A percentile compares a stretch with the other conserved stretches of the same genome.
These are phyloP conservation scores for Hirtodrosophila histrioides DNA, from an alignment of 2,888 invertebrate species.

Conservation along the genomic window DNA sequence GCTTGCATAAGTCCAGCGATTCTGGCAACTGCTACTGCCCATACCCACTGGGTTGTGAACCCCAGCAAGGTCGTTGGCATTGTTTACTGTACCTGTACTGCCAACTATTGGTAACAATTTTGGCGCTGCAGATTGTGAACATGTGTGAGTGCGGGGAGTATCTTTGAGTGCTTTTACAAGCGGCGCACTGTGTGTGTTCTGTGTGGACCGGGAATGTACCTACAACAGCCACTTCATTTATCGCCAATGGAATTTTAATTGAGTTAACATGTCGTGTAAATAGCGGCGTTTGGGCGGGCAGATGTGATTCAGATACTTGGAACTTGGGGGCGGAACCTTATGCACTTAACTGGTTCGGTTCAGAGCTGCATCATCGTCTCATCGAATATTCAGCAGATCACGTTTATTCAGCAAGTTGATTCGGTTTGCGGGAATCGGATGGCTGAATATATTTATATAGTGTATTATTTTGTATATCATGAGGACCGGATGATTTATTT, in stretches of 20 bases:
- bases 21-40: conserved; percentile 4
- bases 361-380: too few relatives aligned
- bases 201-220: conserved; percentile 36
- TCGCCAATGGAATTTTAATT: conserved; percentile 65
- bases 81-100: neutral
- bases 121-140: conserved; percentile 55
- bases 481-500: too few relatives aligned
- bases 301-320: conserved; percentile 37
- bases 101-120: conserved; percentile 56
- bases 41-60: conserved; percentile 3
- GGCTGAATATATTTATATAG: too few relatives aligned
- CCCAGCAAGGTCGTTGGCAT: conserved; percentile 63
- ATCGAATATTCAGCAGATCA: too few relatives aligned
- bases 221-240: conserved; percentile 60
- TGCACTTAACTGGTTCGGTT: conserved; percentile 12
- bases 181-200: conserved; percentile 35
- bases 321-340: conserved; percentile 10
- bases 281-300: conserved; percentile 29
- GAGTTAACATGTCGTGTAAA: conserved; percentile 64
- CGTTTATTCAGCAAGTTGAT: neutral
- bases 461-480: too few relatives aligned
- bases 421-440: neutral
- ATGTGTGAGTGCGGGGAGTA: conserved; percentile 24
- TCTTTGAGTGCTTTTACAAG: conserved; percentile 55
- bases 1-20: conserved; percentile 36